Conservation (phyloP, 2,113 vertebrate species). For the Colossoma macropomum region DNA sequence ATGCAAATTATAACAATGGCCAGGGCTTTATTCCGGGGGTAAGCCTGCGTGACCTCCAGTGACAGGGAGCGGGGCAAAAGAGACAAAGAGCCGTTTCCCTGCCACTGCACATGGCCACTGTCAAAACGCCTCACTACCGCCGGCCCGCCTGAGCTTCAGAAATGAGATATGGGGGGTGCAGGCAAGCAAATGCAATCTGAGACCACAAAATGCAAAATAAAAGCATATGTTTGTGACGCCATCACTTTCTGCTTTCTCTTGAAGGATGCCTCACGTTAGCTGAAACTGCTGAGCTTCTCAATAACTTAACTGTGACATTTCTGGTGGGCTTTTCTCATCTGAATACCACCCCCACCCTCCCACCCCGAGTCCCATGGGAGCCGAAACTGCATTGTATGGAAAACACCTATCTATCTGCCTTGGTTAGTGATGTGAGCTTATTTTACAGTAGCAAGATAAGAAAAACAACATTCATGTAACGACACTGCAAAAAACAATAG, state of each 20-base stretch:
- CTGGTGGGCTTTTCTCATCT: slow-evolving; percentile 34
- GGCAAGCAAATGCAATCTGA: slow-evolving; percentile 39
- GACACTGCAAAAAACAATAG: background rate
- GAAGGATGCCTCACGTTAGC: slow-evolving; percentile 14
- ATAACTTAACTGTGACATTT: slow-evolving; percentile 41
- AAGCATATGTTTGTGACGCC: slow-evolving; percentile 49
- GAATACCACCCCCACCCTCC: background rate
- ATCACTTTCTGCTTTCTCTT: slow-evolving; percentile 4
- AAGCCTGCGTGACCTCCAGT: slow-evolving; percentile 80
- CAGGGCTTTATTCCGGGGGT: slow-evolving; percentile 75
- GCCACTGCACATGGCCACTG: slow-evolving; percentile 73
- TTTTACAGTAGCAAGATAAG: background rate
- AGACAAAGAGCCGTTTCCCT: slow-evolving; percentile 78
- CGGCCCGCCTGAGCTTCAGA: slow-evolving; percentile 47
- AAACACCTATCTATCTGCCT: background rate
- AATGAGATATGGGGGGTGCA: slow-evolving; percentile 40
- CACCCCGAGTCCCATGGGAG: background rate
- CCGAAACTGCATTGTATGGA: slow-evolving; percentile 1
- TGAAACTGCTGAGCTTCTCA: slow-evolving; percentile 39
- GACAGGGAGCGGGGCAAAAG: slow-evolving; percentile 68
- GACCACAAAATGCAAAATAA: slow-evolving; percentile 57
- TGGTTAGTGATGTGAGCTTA: slow-evolving; percentile 1
- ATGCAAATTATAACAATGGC: slow-evolving; percentile 82
- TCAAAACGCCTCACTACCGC: slow-evolving; percentile 53
- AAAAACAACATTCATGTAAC: background rate